A percentile compares a stretch with the other conserved stretches of the same genome.
Conservation (phyloP, 2,888 invertebrate genomes). For the Heliconius charithonia region DNA sequence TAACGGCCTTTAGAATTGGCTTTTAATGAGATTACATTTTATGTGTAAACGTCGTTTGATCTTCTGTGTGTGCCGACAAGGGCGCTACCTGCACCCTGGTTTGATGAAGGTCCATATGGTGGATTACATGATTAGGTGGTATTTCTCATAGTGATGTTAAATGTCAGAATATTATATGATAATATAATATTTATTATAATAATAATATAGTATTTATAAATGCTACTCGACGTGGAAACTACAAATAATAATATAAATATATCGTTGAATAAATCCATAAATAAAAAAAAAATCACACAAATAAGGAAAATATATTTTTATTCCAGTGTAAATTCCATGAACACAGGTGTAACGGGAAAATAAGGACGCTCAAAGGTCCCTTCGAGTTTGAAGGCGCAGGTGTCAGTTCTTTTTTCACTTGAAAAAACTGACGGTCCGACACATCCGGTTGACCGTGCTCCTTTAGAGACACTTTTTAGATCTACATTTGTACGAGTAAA, state of each 20-base stretch:
- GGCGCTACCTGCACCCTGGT: neutral
- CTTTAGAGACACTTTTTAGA: neutral
- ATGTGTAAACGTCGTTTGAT: slow-evolving; percentile 2
- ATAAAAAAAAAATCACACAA: neutral
- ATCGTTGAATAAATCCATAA: neutral
- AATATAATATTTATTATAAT: neutral
- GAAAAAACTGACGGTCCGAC: slow-evolving; percentile 15
- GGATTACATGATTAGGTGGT: neutral
- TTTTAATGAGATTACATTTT: slow-evolving; percentile 23
- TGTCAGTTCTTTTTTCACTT: slow-evolving; percentile 31
- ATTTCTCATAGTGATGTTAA: neutral
- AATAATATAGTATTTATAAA: neutral
- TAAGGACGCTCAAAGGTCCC: slow-evolving; percentile 3
- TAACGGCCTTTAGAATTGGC: slow-evolving; percentile 22
- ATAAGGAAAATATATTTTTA: neutral
- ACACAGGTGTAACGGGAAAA: slow-evolving; percentile 7
- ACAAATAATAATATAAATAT: neutral
- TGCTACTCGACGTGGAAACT: neutral
- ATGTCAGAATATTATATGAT: neutral
- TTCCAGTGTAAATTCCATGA: slow-evolving; percentile 13
- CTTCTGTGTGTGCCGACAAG: neutral
- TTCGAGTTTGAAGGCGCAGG: slow-evolving; percentile 24
- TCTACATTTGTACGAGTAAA: neutral
- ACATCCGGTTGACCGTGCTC: neutral
- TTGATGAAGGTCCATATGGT: neutral